These are phyloP conservation scores for Corticium candelabrum DNA, from an alignment of 37 sponge, comb jelly and placozoan species.

Conservation along the genomic window DNA sequence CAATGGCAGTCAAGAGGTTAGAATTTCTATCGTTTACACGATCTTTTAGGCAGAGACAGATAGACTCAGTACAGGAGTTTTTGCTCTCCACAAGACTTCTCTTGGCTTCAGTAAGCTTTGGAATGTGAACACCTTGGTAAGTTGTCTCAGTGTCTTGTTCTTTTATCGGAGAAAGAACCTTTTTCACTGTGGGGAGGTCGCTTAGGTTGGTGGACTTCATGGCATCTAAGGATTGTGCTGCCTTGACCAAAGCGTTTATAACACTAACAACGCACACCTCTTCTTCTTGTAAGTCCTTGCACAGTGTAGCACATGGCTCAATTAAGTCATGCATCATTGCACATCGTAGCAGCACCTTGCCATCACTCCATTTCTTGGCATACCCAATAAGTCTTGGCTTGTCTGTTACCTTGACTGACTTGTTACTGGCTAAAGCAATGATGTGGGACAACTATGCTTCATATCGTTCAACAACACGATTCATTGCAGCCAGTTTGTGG, in stretches of 20 bases:
- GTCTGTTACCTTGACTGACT: neutral
- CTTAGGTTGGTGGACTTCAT: neutral
- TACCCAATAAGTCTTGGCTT: neutral
- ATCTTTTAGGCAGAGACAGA: neutral
- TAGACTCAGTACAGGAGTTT: no score
- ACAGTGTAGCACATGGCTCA: neutral
- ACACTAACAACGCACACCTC: neutral
- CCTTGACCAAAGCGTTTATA: neutral
- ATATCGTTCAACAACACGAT: no score
- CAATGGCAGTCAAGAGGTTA: neutral
- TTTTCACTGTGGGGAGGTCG: neutral
- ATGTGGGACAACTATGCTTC: no score
- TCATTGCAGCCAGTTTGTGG: no score
- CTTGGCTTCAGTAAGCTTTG: no score
- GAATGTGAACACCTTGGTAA: slow-evolving; percentile 3
- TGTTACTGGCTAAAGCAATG: no score
- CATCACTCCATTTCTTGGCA: slow-evolving; percentile 1
- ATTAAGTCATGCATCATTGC: neutral
- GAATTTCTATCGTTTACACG: neutral
- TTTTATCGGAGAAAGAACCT: neutral
- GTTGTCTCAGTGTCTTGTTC: neutral
- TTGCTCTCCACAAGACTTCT: neutral
- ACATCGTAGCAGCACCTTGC: slow-evolving; percentile 5
- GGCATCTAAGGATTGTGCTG: neutral
- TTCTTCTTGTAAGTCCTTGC: neutral